Percentiles rank a stretch among this genome's conserved stretches.
These are phyloP conservation scores for Drosophila ananassae DNA, from an alignment of 1,140 invertebrate genomes.

Conservation along the genomic window DNA sequence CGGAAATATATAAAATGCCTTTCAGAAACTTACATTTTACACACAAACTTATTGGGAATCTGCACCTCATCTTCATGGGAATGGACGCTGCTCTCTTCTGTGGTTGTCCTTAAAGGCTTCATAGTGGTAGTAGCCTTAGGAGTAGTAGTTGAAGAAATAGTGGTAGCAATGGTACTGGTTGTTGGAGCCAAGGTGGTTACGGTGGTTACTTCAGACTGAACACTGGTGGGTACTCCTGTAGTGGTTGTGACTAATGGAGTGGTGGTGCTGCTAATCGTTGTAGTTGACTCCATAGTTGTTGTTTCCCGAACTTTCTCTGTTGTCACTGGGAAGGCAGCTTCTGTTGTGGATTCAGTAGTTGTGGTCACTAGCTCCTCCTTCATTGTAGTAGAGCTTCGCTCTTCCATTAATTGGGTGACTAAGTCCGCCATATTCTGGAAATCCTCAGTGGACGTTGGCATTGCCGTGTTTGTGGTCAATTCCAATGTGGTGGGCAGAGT, in stretches of 20 bases:
- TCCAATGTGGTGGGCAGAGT: slow-evolving; percentile 5
- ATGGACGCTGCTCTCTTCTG: slow-evolving; percentile 13
- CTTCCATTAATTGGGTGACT: slow-evolving; percentile 54
- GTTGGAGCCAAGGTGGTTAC: slow-evolving; percentile 9
- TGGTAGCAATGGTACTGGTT: background rate
- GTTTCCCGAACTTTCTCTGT: slow-evolving; percentile 1
- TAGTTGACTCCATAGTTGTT: slow-evolving; percentile 11
- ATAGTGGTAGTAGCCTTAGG: slow-evolving; percentile 3
- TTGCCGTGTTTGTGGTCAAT: slow-evolving; percentile 16
- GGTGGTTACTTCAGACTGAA: background rate
- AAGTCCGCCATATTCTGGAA: slow-evolving; percentile 51
- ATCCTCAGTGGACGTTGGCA: slow-evolving; percentile 64
- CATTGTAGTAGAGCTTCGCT: slow-evolving; percentile 12
- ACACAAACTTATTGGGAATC: slow-evolving; percentile 74
- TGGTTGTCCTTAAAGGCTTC: slow-evolving; percentile 5
- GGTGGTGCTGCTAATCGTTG: slow-evolving; percentile 5
- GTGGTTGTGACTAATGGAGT: slow-evolving; percentile 13
- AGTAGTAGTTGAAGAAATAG: background rate
- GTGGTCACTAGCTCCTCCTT: slow-evolving; percentile 5
- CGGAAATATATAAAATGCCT: background rate
- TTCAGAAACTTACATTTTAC: slow-evolving; percentile 55
- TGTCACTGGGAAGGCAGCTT: slow-evolving; percentile 8
- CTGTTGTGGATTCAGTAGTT: slow-evolving; percentile 24
- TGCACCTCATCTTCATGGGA: slow-evolving; percentile 10
- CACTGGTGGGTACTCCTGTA: slow-evolving; percentile 5